A percentile compares a stretch with the other conserved stretches of the same genome.
phyloP scores from a whole-genome alignment of 2,888 invertebrate genomes.

The Pristionchus arcanus region DNA sequence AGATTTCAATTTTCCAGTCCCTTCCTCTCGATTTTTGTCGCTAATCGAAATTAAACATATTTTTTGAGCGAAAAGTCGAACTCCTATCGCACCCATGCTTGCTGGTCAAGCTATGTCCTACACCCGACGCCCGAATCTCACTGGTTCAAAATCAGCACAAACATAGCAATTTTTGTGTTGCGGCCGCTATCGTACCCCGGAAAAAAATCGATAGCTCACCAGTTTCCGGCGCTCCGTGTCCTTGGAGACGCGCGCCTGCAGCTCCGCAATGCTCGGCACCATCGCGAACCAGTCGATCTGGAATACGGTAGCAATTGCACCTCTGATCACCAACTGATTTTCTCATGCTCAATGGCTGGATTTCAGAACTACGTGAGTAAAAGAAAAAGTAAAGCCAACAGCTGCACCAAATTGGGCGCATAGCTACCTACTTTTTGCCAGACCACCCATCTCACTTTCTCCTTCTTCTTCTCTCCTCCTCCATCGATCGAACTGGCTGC shows the following conservation, averaged over 20 bases:
- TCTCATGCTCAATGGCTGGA: no score
- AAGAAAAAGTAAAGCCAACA: not conserved
- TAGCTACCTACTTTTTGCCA: not conserved
- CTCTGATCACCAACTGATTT: not conserved
- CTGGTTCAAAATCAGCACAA: not conserved
- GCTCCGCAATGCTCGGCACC: constrained; percentile 66
- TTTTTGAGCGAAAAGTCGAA: not conserved
- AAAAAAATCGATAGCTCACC: constrained; percentile 14
- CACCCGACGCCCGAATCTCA: not conserved
- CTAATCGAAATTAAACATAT: no score
- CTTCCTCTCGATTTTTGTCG: no score
- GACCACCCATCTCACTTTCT: constrained; percentile 44
- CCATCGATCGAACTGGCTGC: not conserved
- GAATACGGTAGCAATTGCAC: not conserved
- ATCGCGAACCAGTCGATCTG: constrained; percentile 66
- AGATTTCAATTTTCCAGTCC: no score
- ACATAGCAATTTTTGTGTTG: not conserved
- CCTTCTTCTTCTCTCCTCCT: constrained; percentile 28
- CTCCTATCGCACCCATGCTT: not conserved
- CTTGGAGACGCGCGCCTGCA: constrained; percentile 60
- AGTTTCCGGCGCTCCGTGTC: constrained; percentile 57
- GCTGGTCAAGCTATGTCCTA: not conserved
- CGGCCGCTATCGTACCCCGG: not conserved
- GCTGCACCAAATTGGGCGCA: not conserved
- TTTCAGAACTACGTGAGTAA: not conserved